Percentiles rank a stretch among this genome's conserved stretches.
Conservation (phyloP, 2,888 invertebrate species). For the Mythimna albipuncta region DNA sequence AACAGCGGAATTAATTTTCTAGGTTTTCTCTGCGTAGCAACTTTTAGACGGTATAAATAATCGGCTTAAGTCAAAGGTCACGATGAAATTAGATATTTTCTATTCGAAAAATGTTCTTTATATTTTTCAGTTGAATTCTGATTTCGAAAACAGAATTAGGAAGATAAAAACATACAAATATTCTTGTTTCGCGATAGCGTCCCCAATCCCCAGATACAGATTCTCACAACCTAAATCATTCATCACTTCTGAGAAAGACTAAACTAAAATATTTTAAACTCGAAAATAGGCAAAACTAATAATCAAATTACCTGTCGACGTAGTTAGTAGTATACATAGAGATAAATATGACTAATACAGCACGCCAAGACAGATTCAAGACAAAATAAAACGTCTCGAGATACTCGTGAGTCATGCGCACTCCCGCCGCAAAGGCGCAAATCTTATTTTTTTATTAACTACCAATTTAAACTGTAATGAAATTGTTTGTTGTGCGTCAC, state of each 20-base stretch:
- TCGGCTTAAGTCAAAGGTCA: conserved; percentile 33
- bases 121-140: neutral
- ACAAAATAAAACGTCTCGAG: conserved; percentile 72
- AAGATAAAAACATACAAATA: neutral
- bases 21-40: conserved; percentile 18
- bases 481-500: conserved; percentile 75
- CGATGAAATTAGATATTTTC: neutral
- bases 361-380: conserved; percentile 69
- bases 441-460: conserved; percentile 80
- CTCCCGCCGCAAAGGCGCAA: conserved; percentile 65
- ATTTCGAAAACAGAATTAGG: neutral
- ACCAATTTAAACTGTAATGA: conserved; percentile 81
- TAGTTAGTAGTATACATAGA: conserved; percentile 47
- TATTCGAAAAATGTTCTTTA: neutral
- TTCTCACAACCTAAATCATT: conserved; percentile 24
- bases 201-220: conserved; percentile 15
- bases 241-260: conserved; percentile 26
- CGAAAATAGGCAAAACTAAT: conserved; percentile 40
- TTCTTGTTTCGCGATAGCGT: conserved; percentile 3
- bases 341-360: conserved; percentile 73
- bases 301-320: conserved; percentile 48
- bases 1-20: conserved; percentile 9
- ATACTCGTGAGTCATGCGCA: conserved; percentile 77
- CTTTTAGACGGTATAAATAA: conserved; percentile 20
- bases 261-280: conserved; percentile 34